phyloP scores from a whole-genome alignment of 2,888 invertebrate species.

The Andrena praecox region DNA sequence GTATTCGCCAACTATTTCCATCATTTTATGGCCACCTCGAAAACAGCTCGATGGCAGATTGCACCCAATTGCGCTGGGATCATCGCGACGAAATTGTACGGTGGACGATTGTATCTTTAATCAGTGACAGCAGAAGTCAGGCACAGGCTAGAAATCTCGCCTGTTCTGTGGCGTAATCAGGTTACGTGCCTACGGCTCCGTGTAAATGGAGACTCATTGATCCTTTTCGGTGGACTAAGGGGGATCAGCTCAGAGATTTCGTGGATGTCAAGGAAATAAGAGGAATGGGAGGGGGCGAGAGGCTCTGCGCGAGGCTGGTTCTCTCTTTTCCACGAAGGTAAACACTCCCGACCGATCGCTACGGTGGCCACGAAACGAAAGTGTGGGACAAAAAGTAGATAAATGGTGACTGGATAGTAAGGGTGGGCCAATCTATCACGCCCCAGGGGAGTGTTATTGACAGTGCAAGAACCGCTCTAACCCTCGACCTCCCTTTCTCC shows the following conservation, averaged over 20 bases:
- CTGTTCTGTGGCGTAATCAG: constrained; percentile 10
- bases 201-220: constrained; percentile 31
- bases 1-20: constrained; percentile 62
- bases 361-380: constrained; percentile 79
- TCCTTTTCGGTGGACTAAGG: constrained; percentile 61
- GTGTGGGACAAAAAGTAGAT: constrained; percentile 83
- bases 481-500: constrained; percentile 67
- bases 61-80: neutral
- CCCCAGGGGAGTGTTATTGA: constrained; percentile 82
- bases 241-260: constrained; percentile 69
- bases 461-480: constrained; percentile 82
- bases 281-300: constrained; percentile 35
- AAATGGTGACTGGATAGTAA: constrained; percentile 82
- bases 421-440: constrained; percentile 84
- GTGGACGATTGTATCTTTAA: neutral
- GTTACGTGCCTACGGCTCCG: neutral
- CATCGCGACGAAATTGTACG: constrained; percentile 4
- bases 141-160: neutral
- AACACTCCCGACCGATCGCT: constrained; percentile 79
- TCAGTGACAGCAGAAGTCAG: neutral
- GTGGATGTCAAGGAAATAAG: constrained; percentile 53
- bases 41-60: constrained; percentile 14
- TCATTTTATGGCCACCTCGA: constrained; percentile 36
- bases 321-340: constrained; percentile 71
- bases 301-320: constrained; percentile 38